Conservation (phyloP, 2,797 vertebrate genomes). For the Emydoidea blandingii region DNA sequence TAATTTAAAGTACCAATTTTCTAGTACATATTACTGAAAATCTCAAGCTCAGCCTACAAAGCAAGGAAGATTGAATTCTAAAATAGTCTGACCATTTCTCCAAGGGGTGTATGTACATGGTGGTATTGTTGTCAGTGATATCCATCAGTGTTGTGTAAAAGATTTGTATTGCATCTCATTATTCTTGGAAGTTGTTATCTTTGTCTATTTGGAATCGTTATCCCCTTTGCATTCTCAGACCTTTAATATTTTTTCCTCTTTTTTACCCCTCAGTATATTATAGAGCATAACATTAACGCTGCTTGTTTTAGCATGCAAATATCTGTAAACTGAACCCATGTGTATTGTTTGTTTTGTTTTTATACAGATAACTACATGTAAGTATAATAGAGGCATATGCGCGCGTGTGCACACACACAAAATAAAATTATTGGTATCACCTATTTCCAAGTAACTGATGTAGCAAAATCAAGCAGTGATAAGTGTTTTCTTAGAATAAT, state of each 20-base stretch:
- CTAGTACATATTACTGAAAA: slow-evolving; percentile 30
- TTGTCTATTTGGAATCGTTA: slow-evolving; percentile 41
- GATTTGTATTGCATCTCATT: slow-evolving; percentile 72
- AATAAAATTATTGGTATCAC: slow-evolving; percentile 59
- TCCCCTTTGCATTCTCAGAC: slow-evolving; percentile 43
- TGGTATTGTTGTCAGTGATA: slow-evolving; percentile 69
- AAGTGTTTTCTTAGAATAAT: slow-evolving; percentile 74
- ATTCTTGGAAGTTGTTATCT: slow-evolving; percentile 72
- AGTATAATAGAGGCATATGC: neutral
- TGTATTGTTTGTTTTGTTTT: slow-evolving; percentile 49
- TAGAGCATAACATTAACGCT: neutral
- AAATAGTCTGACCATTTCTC: slow-evolving; percentile 55
- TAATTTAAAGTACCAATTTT: slow-evolving; percentile 66
- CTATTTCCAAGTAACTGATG: slow-evolving; percentile 54
- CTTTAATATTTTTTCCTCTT: slow-evolving; percentile 27
- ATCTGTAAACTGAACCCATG: slow-evolving; percentile 29
- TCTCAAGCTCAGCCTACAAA: slow-evolving; percentile 58
- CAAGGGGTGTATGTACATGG: slow-evolving; percentile 53
- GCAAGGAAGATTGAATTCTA: slow-evolving; percentile 53
- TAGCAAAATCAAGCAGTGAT: slow-evolving; percentile 74
- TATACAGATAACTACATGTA: neutral
- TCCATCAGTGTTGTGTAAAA: slow-evolving; percentile 56
- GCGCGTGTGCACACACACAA: slow-evolving; percentile 17
- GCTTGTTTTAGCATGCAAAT: slow-evolving; percentile 50
- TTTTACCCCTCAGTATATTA: neutral